A percentile compares a stretch with the other conserved stretches of the same genome.
Evolutionary conservation across 1,140 invertebrate species (phyloP).

Genomic region (Nephotettix cincticeps): DNA sequence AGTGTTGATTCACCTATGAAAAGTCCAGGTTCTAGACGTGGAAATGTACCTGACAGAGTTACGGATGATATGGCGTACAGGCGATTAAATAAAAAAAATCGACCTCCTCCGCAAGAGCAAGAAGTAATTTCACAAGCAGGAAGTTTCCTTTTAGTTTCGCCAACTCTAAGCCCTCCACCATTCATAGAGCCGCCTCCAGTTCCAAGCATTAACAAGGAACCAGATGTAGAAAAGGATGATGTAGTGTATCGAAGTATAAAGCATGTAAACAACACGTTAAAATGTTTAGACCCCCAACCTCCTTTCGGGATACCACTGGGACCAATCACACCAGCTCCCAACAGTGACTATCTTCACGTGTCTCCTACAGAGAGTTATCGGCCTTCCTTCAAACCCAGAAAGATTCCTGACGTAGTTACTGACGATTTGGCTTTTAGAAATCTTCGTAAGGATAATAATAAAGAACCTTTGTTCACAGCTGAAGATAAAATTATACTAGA

Average conservation of each 20-base stretch:
- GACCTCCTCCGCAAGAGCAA: slow-evolving; percentile 45
- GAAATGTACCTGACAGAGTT: slow-evolving; percentile 57
- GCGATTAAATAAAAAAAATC: slow-evolving; percentile 55
- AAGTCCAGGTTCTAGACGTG: background rate
- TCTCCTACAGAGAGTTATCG: slow-evolving; percentile 58
- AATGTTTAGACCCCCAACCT: slow-evolving; percentile 75
- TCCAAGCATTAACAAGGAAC: slow-evolving; percentile 52
- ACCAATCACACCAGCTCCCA: slow-evolving; percentile 69
- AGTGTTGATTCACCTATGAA: slow-evolving; percentile 2
- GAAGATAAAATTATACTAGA: slow-evolving; percentile 31
- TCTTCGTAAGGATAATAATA: slow-evolving; percentile 71
- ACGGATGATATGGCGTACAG: slow-evolving; percentile 80
- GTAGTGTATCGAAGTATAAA: slow-evolving; percentile 77
- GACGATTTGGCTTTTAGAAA: slow-evolving; percentile 85
- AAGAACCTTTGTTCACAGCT: slow-evolving; percentile 41
- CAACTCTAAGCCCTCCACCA: slow-evolving; percentile 52
- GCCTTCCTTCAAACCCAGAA: slow-evolving; percentile 61
- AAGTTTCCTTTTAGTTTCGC: slow-evolving; percentile 71
- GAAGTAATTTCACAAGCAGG: slow-evolving; percentile 63
- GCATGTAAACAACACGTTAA: slow-evolving; percentile 69
- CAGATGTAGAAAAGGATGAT: slow-evolving; percentile 80
- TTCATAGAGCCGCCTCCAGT: slow-evolving; percentile 34
- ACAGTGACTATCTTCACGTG: slow-evolving; percentile 81
- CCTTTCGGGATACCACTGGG: slow-evolving; percentile 87
- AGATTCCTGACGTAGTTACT: slow-evolving; percentile 76